Evolutionary conservation across 2,797 vertebrate genomes (phyloP).

Genomic region (Paramormyrops hopkinsi): DNA sequence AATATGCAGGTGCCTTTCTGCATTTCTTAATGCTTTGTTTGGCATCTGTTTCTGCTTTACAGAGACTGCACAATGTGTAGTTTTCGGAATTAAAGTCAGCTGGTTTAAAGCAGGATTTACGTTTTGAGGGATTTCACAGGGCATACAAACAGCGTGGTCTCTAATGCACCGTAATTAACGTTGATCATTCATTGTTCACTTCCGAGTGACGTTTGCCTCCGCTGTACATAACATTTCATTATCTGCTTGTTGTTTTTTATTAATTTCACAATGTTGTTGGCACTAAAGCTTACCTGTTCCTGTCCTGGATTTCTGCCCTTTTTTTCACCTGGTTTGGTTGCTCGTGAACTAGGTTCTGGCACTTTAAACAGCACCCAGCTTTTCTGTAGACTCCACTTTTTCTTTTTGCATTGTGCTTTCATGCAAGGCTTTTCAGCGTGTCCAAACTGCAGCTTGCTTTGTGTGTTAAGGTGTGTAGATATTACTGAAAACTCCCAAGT

Average conservation of each 20-base stretch:
- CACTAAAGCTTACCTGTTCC: not conserved
- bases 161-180: not conserved
- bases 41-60: slow-evolving; percentile 40
- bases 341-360: not conserved
- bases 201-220: not conserved
- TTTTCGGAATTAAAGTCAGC: slow-evolving; percentile 21
- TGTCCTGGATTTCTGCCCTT: not conserved
- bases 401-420: not conserved
- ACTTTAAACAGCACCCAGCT: not conserved
- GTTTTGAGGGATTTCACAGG: not conserved
- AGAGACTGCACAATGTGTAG: not conserved
- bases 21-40: slow-evolving; percentile 19
- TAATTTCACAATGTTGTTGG: not conserved
- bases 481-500: not conserved
- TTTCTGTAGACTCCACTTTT: not conserved
- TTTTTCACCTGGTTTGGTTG: not conserved
- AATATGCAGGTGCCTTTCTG: not conserved
- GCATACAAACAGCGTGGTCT: not conserved
- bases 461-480: not conserved
- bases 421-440: not conserved
- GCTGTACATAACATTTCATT: not conserved
- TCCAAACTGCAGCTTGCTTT: not conserved
- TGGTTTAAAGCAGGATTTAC: slow-evolving; percentile 16
- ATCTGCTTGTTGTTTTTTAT: not conserved
- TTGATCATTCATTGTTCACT: not conserved